Percentiles rank a stretch among this genome's conserved stretches.
These are phyloP conservation scores for Scyliorhinus canicula DNA, from an alignment of 2,797 vertebrate species.

Conservation along the genomic window DNA sequence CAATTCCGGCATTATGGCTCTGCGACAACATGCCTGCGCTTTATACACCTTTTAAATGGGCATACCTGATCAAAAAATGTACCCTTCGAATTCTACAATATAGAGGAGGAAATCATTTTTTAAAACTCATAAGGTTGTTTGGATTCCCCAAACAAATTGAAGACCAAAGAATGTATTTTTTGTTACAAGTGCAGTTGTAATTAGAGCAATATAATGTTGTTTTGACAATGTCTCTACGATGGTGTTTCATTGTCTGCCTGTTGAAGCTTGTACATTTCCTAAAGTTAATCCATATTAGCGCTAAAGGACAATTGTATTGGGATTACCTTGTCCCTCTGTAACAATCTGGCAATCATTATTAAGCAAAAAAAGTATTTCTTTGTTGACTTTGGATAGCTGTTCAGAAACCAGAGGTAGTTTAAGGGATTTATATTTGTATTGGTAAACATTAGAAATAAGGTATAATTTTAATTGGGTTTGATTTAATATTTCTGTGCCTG, in stretches of 20 bases:
- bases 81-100: not conserved
- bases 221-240: not conserved
- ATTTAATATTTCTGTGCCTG: too few species aligned
- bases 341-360: not conserved
- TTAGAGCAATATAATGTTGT: not conserved
- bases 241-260: not conserved
- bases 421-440: too few species aligned
- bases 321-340: not conserved
- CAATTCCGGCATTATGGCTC: not conserved
- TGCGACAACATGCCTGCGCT: not conserved
- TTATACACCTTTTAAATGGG: not conserved
- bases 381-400: too few species aligned
- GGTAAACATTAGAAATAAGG: too few species aligned
- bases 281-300: not conserved
- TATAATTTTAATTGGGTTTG: too few species aligned
- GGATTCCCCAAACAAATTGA: not conserved
- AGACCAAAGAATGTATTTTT: not conserved
- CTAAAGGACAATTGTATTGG: not conserved
- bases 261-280: not conserved
- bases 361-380: not conserved
- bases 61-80: not conserved
- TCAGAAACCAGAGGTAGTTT: too few species aligned
- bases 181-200: not conserved
- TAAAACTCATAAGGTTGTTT: not conserved
- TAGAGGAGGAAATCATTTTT: not conserved